Base-by-base conservation (phyloP, 2,113 vertebrate species). In the Megaleporinus macrocephalus region DNA sequence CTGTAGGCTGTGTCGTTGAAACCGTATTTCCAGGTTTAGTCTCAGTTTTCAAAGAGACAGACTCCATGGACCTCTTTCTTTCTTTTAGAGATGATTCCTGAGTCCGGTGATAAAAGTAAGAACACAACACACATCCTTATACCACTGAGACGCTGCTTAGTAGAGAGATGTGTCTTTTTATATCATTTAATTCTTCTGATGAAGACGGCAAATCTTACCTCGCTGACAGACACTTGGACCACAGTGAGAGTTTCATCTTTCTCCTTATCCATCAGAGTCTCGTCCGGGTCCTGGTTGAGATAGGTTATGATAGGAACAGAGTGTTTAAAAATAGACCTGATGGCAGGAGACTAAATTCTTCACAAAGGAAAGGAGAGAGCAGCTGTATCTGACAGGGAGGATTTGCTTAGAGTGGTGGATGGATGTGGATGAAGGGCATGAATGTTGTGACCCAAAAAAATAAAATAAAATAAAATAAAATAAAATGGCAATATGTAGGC, bases 361-460 rank as follows among this genome's bases (percentile, higher is more conserved):
- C 13, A 51, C 10, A 29, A 36, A 33, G 74, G 62, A 12, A 6
- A 26, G 63, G 41, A 51, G 9, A 69, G 14, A 15, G 83, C 89
- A 92, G 88, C 90, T 92, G 90, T 83, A 75, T 47, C 51, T 87
- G 92, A 91, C 89, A 92, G 72, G 87, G 0, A 44, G 49, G 79
- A 83, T 51, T 72, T 33, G 51, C 76, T 36, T 30, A 33, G 69
- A 33, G 59, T 20, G 57, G 51, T 66, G 72, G 44, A 49, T 33
- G 26, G 53, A 22, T 41, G n/a, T 13, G 10, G 22, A 47, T 44
- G 41, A 10, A 11, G 33, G 33, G 53, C 3, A 7, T 66, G 26
- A 18, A 6, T 36, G 33, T 41, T 69, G 20, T 10, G 27, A 44
- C 3, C 10, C 2, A 24, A 44, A 61, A 76, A 59, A 33, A 18